Percentiles rank a stretch among this genome's conserved stretches.
These are phyloP conservation scores for Malurus alboscapulatus DNA, from an alignment of 2,113 vertebrate genomes.

Conservation along the genomic window DNA sequence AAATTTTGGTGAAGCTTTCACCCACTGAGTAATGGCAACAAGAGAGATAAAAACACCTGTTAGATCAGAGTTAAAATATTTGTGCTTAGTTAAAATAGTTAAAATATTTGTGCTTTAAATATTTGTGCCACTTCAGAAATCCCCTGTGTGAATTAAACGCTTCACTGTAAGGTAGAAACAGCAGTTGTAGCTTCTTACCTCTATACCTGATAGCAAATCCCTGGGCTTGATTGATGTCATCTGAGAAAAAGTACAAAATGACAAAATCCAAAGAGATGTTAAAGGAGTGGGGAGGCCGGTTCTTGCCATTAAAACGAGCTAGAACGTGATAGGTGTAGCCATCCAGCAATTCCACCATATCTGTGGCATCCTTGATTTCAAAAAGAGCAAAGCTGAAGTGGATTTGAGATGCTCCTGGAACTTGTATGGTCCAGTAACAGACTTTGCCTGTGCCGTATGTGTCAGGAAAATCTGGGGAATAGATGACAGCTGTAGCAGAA, in stretches of 20 bases:
- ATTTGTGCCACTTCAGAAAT: neutral
- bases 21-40: neutral
- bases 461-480: conserved; percentile 94
- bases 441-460: conserved; percentile 84
- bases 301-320: conserved; percentile 87
- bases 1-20: neutral
- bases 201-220: conserved; percentile 91
- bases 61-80: neutral
- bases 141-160: neutral
- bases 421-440: conserved; percentile 95
- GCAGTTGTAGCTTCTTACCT: conserved; percentile 70
- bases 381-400: conserved; percentile 93
- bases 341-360: conserved; percentile 95
- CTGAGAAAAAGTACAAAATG: conserved; percentile 95
- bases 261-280: conserved; percentile 90
- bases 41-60: neutral
- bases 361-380: conserved; percentile 90
- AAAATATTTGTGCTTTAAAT: neutral
- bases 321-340: conserved; percentile 88
- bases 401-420: conserved; percentile 83
- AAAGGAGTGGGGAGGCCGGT: conserved; percentile 80
- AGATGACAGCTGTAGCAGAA: conserved; percentile 84
- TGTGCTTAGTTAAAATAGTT: neutral
- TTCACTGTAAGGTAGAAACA: neutral
- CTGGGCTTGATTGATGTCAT: conserved; percentile 90